Conservation (phyloP, 2,113 vertebrate genomes). For the Deroptyus accipitrinus region DNA sequence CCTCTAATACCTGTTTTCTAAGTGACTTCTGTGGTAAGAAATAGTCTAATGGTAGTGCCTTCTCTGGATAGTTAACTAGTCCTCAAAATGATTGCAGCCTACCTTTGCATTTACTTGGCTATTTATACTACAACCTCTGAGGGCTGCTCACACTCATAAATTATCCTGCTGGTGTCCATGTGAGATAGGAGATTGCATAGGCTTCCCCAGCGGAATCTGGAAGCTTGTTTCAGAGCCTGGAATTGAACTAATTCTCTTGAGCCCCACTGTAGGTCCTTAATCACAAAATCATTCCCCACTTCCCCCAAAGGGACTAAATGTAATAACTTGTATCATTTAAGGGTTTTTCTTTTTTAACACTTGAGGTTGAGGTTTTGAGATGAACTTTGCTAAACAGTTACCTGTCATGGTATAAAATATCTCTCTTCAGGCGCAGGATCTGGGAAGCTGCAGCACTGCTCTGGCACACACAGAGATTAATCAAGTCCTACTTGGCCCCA, state of each 20-base stretch:
- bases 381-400: slow-evolving; percentile 5
- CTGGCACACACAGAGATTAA: background rate
- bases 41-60: background rate
- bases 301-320: slow-evolving; percentile 35
- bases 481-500: background rate
- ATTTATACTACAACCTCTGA: background rate
- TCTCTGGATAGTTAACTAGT: background rate
- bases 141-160: background rate
- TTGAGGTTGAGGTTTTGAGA: slow-evolving; percentile 33
- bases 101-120: background rate
- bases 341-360: slow-evolving; percentile 38
- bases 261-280: slow-evolving; percentile 55
- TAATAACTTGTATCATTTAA: slow-evolving; percentile 59
- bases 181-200: background rate
- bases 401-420: background rate
- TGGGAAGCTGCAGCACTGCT: background rate
- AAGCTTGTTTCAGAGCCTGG: slow-evolving; percentile 35
- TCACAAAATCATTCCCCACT: slow-evolving; percentile 61
- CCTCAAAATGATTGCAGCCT: background rate
- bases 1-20: background rate
- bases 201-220: slow-evolving; percentile 20
- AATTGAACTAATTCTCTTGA: slow-evolving; percentile 63
- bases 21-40: background rate
- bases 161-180: background rate
- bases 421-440: background rate